A percentile compares a stretch with the other conserved stretches of the same genome.
Conservation (phyloP, 2,888 invertebrate species). For the Incurvaria masculella region DNA sequence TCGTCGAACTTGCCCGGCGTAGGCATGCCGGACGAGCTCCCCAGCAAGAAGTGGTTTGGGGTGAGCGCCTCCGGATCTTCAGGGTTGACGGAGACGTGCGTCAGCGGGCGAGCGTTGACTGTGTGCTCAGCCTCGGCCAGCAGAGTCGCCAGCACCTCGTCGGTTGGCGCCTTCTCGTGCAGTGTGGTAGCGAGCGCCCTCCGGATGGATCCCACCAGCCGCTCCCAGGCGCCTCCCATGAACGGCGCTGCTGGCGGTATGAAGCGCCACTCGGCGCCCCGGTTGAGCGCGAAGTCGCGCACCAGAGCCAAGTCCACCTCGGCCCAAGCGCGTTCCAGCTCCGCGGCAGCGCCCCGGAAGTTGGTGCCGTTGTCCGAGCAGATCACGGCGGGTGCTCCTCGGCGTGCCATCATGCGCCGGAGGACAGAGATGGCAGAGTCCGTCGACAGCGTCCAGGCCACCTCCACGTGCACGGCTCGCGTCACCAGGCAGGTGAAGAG, state of each 20-base stretch:
- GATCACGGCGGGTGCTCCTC: constrained; percentile 5
- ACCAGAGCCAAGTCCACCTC: neutral
- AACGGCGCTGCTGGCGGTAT: neutral
- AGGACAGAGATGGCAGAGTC: constrained; percentile 8
- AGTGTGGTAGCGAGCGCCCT: neutral
- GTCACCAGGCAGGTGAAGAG: constrained; percentile 1
- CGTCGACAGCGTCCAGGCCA: constrained; percentile 2
- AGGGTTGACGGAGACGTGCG: constrained; percentile 10
- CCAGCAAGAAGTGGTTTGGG: constrained; percentile 20
- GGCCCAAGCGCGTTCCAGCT: neutral
- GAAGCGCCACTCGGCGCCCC: neutral
- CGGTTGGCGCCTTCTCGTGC: constrained; percentile 4
- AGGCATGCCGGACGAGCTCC: constrained; percentile 10
- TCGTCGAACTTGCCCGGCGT: constrained; percentile 12
- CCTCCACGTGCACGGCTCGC: constrained; percentile 4
- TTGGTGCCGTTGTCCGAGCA: constrained; percentile 8
- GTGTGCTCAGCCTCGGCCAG: constrained; percentile 13
- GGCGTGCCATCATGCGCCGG: constrained; percentile 3
- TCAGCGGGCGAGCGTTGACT: constrained; percentile 11
- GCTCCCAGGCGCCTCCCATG: constrained; percentile 1
- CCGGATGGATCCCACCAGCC: neutral
- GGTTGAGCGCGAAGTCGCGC: neutral
- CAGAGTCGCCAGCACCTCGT: constrained; percentile 12
- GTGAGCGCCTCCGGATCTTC: constrained; percentile 19
- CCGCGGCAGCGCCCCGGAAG: constrained; percentile 5